Conservation (phyloP, 2,113 vertebrate species). For the Stegostoma tigrinum region DNA sequence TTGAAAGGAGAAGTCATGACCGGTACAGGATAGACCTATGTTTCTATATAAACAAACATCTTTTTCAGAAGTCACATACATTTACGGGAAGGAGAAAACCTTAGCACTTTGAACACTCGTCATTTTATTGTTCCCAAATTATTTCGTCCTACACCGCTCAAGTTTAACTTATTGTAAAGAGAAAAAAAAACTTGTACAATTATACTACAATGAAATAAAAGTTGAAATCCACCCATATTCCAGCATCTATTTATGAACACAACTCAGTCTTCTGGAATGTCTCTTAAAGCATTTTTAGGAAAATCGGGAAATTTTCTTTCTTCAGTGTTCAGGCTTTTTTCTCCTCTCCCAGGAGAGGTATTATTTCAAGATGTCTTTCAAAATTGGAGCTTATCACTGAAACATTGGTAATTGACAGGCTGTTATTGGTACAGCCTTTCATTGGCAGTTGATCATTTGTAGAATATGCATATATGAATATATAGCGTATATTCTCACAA, state of each 20-base stretch:
- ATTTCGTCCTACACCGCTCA: not conserved
- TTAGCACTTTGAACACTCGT: not conserved
- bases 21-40: not conserved
- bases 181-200: not conserved
- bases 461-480: slow-evolving; percentile 64
- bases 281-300: not conserved
- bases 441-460: slow-evolving; percentile 51
- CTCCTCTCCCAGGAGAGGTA: not conserved
- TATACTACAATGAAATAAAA: not conserved
- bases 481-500: not conserved
- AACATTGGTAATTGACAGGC: slow-evolving; percentile 77
- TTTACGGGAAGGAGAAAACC: not conserved
- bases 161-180: not conserved
- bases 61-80: not conserved
- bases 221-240: not conserved
- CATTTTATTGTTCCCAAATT: not conserved
- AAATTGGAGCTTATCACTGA: slow-evolving; percentile 55
- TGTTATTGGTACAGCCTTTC: slow-evolving; percentile 81
- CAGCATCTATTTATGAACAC: not conserved
- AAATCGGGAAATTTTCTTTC: not conserved
- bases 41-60: not conserved
- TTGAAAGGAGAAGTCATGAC: not conserved
- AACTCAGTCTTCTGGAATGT: not conserved
- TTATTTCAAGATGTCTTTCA: not conserved
- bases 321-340: not conserved